A percentile compares a stretch with the other conserved stretches of the same genome.
phyloP scores from a whole-genome alignment of 2,113 vertebrate genomes.

The Sapajus apella region DNA sequence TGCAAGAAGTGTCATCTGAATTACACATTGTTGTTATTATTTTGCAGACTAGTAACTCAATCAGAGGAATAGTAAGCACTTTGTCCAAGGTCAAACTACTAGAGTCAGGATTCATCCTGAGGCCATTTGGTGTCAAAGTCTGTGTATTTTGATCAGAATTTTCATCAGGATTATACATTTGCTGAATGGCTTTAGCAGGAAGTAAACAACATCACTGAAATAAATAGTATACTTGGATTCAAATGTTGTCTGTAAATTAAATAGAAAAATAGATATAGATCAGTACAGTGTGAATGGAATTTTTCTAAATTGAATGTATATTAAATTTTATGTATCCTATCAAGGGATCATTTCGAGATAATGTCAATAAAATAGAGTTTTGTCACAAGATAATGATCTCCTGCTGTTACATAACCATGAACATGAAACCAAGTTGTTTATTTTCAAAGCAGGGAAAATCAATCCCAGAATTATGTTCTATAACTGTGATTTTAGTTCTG shows the following conservation, averaged over 20 bases:
- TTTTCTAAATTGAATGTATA: conserved; percentile 62
- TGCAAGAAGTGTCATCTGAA: not conserved
- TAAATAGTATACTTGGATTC: conserved; percentile 44
- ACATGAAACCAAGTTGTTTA: conserved; percentile 66
- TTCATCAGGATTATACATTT: not conserved
- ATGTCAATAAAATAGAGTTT: conserved; percentile 68
- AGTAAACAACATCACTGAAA: conserved; percentile 55
- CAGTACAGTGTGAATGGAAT: conserved; percentile 24
- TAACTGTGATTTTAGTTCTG: conserved; percentile 71
- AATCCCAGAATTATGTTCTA: conserved; percentile 66
- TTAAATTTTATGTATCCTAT: conserved; percentile 67
- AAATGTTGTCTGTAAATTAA: conserved; percentile 55
- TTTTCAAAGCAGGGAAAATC: conserved; percentile 69
- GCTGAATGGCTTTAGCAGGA: not conserved
- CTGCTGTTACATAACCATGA: conserved; percentile 65
- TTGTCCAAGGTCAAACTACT: not conserved
- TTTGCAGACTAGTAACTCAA: not conserved
- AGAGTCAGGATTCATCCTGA: not conserved
- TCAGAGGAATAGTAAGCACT: not conserved
- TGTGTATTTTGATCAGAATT: not conserved
- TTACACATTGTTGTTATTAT: not conserved
- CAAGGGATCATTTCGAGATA: conserved; percentile 66
- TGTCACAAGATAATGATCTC: conserved; percentile 62
- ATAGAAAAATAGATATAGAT: conserved; percentile 52
- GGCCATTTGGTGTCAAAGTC: not conserved